Conservation (phyloP, 2,888 invertebrate genomes). For the Cabera pusaria region DNA sequence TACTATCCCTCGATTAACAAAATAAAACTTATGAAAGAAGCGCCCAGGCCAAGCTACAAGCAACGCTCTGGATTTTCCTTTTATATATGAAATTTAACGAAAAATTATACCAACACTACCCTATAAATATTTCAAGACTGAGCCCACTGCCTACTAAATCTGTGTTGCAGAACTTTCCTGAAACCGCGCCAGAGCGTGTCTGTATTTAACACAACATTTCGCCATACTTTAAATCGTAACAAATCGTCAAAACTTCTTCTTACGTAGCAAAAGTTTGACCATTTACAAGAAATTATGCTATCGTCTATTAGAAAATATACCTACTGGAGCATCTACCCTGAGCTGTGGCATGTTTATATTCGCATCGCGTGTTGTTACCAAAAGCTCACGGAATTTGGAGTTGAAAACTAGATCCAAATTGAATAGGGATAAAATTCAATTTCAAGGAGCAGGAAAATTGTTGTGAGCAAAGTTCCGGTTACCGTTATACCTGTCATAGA, state of each 20-base stretch:
- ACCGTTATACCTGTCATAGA: slow-evolving; percentile 61
- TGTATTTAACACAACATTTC: slow-evolving; percentile 37
- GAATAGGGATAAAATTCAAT: slow-evolving; percentile 44
- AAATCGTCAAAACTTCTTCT: slow-evolving; percentile 55
- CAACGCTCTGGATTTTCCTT: background rate
- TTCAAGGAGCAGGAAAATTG: slow-evolving; percentile 34
- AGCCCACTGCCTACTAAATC: slow-evolving; percentile 25
- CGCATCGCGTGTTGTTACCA: slow-evolving; percentile 55
- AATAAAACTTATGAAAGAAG: too few relatives aligned
- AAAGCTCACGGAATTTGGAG: slow-evolving; percentile 25
- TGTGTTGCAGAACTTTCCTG: slow-evolving; percentile 31
- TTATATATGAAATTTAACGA: slow-evolving; percentile 7
- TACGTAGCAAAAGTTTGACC: slow-evolving; percentile 67
- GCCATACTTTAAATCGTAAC: slow-evolving; percentile 52
- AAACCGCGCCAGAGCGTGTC: slow-evolving; percentile 32
- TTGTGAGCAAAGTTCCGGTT: slow-evolving; percentile 49
- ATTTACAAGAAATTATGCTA: slow-evolving; percentile 73
- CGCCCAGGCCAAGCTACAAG: background rate
- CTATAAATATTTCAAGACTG: slow-evolving; percentile 18
- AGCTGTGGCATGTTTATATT: slow-evolving; percentile 64
- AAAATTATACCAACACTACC: slow-evolving; percentile 8
- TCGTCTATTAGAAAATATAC: slow-evolving; percentile 73
- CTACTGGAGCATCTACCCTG: slow-evolving; percentile 46
- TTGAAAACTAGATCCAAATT: slow-evolving; percentile 49
- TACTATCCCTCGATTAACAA: too few relatives aligned